These are phyloP conservation scores for Nestor notabilis DNA, from an alignment of 2,113 vertebrate species.

Conservation along the genomic window DNA sequence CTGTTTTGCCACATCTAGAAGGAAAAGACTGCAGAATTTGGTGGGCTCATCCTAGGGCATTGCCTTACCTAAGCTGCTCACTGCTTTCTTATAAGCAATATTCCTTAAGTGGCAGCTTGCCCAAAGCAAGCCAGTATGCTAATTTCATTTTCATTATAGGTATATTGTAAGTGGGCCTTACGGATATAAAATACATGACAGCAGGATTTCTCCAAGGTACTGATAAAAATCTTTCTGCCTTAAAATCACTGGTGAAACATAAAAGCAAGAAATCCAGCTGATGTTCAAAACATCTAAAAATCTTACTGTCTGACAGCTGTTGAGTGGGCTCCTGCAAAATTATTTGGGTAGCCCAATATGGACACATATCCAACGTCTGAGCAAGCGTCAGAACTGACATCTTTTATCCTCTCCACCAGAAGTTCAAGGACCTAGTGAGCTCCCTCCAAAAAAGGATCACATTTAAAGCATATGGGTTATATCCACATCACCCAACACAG, in stretches of 20 bases:
- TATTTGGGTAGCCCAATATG: neutral
- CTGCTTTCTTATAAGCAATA: slow-evolving; percentile 31
- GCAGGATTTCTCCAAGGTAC: neutral
- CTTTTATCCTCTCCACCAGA: neutral
- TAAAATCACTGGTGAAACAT: neutral
- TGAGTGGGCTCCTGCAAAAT: neutral
- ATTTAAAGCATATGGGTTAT: neutral
- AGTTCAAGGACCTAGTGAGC: neutral
- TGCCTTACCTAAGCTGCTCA: neutral
- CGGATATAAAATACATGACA: neutral
- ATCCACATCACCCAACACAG: neutral
- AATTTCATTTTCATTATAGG: neutral
- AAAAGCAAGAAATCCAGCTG: neutral
- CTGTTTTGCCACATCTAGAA: neutral
- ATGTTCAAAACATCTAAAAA: neutral
- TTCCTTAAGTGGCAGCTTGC: neutral
- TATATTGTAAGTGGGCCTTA: neutral
- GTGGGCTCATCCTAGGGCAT: neutral
- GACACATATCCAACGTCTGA: neutral
- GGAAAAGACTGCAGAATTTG: neutral
- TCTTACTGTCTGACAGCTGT: neutral
- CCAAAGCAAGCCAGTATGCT: neutral
- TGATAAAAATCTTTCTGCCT: neutral
- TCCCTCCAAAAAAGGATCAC: neutral
- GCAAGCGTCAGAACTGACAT: neutral